These are phyloP conservation scores for Sparidentex hasta DNA, from an alignment of 2,797 vertebrate species.

Conservation along the genomic window DNA sequence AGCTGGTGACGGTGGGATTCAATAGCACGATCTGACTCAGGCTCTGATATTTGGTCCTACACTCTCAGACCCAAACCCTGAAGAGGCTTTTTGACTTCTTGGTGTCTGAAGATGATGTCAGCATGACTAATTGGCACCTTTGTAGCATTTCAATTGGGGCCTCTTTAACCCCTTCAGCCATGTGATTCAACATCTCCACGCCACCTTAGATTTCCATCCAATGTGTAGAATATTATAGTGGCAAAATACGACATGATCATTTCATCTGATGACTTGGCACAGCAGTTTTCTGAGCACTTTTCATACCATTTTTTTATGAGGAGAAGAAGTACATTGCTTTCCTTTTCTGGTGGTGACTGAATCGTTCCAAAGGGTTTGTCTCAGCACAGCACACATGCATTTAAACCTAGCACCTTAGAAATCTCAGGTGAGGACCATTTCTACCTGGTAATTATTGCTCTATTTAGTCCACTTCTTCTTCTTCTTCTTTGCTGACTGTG, in stretches of 20 bases:
- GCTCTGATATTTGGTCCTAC: slow-evolving; percentile 33
- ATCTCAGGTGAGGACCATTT: slow-evolving; percentile 75
- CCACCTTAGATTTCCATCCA: slow-evolving; percentile 55
- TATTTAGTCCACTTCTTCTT: slow-evolving; percentile 76
- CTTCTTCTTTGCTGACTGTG: slow-evolving; percentile 51
- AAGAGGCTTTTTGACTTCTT: slow-evolving; percentile 65
- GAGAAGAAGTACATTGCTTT: slow-evolving; percentile 58
- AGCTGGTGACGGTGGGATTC: slow-evolving; percentile 33
- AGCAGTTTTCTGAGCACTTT: slow-evolving; percentile 48
- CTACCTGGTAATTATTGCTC: slow-evolving; percentile 89
- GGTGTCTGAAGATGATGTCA: slow-evolving; percentile 66
- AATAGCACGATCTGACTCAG: slow-evolving; percentile 27
- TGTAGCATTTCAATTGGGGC: slow-evolving; percentile 40
- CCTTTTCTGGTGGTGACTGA: slow-evolving; percentile 37
- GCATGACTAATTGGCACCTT: slow-evolving; percentile 64
- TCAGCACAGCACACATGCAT: slow-evolving; percentile 60
- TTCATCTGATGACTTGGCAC: slow-evolving; percentile 63
- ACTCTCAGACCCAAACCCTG: slow-evolving; percentile 51
- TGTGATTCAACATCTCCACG: slow-evolving; percentile 41
- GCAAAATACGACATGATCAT: slow-evolving; percentile 57
- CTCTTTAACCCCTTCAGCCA: slow-evolving; percentile 56
- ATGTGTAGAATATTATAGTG: slow-evolving; percentile 52
- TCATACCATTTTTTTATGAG: slow-evolving; percentile 21
- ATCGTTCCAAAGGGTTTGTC: slow-evolving; percentile 65
- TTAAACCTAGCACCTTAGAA: slow-evolving; percentile 84